Evolutionary conservation across 2,888 invertebrate species (phyloP).

Genomic region (Hypomecis atomaria): DNA sequence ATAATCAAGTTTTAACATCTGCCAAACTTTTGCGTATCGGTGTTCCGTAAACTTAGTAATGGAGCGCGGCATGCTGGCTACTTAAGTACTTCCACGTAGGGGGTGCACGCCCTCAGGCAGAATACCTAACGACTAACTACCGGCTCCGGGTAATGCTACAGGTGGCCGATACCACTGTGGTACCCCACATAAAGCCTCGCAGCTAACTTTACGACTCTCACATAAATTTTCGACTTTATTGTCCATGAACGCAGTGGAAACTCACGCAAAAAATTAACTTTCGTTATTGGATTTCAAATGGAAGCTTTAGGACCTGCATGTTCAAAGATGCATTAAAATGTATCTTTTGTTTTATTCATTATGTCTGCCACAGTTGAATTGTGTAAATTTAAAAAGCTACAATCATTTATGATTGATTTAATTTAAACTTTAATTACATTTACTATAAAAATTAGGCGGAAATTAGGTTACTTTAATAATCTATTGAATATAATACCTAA

Average conservation of each 20-base stretch:
- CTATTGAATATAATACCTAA: too few species aligned
- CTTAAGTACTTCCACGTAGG: slow-evolving; percentile 59
- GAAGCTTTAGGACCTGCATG: slow-evolving; percentile 1
- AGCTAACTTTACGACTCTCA: slow-evolving; percentile 54
- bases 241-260: slow-evolving; percentile 48
- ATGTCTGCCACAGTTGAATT: too few species aligned
- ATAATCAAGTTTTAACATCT: slow-evolving; percentile 14
- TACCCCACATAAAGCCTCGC: slow-evolving; percentile 45
- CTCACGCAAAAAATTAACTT: slow-evolving; percentile 43
- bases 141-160: slow-evolving; percentile 54
- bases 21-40: slow-evolving; percentile 46
- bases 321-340: too few species aligned
- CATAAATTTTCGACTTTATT: slow-evolving; percentile 60
- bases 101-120: slow-evolving; percentile 49
- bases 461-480: too few species aligned
- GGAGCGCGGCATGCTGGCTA: slow-evolving; percentile 40
- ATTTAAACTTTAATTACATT: too few species aligned
- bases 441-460: too few species aligned
- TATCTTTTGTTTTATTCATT: too few species aligned
- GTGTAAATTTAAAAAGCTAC: too few species aligned
- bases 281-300: slow-evolving; percentile 33
- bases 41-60: slow-evolving; percentile 58
- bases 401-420: too few species aligned
- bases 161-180: slow-evolving; percentile 53
- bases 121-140: slow-evolving; percentile 48